These are phyloP conservation scores for Nasonovia ribisnigri DNA, from an alignment of 2,888 invertebrate genomes.

Conservation along the genomic window DNA sequence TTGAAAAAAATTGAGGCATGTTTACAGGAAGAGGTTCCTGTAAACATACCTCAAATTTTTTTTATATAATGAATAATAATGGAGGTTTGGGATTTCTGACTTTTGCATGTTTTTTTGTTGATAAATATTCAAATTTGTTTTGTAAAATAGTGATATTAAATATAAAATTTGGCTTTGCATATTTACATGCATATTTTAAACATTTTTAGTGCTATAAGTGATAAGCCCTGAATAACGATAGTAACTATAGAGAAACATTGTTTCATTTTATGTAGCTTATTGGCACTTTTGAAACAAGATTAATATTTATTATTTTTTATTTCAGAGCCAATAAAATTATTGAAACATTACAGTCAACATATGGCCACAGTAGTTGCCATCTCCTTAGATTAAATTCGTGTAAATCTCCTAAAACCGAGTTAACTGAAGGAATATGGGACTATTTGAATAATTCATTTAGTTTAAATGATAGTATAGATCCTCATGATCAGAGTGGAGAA, in stretches of 20 bases:
- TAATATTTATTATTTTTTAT: conserved; percentile 67
- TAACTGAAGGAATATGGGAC: conserved; percentile 27
- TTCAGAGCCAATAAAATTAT: conserved; percentile 86
- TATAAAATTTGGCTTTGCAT: not conserved
- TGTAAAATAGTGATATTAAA: too few relatives aligned
- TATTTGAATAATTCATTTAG: conserved; percentile 42
- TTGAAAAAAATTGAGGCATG: too few relatives aligned
- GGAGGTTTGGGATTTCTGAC: not conserved
- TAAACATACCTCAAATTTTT: too few relatives aligned
- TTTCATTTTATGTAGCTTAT: not conserved
- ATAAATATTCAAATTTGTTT: not conserved
- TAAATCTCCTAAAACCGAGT: conserved; percentile 70
- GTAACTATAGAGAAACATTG: not conserved
- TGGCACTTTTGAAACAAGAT: not conserved
- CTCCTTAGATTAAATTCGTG: conserved; percentile 88
- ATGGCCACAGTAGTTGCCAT: conserved; percentile 89
- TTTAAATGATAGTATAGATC: conserved; percentile 73
- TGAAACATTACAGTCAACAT: conserved; percentile 87
- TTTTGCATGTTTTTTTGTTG: not conserved
- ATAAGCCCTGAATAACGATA: not conserved
- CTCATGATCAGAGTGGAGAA: conserved; percentile 75
- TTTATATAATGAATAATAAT: not conserved
- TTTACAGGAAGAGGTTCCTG: not conserved
- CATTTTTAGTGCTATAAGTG: not conserved
- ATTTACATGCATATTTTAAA: not conserved